Percentiles rank a stretch among this genome's conserved stretches.
phyloP scores from a whole-genome alignment of 1,140 invertebrate genomes.

The Drosophila saltans region DNA sequence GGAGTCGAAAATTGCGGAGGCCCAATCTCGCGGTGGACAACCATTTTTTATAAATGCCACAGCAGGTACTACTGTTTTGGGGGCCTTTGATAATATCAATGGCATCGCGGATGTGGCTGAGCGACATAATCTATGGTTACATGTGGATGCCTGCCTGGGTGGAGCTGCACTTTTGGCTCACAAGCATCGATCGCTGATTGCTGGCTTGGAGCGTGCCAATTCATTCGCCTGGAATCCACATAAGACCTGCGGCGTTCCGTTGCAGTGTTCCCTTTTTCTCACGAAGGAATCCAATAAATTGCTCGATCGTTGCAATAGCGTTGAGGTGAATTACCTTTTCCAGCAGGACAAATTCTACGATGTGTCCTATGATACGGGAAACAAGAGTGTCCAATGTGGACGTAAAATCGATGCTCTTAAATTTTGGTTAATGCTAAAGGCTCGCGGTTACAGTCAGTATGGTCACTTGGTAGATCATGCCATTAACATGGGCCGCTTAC shows the following conservation, averaged over 20 bases:
- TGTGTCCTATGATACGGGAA: conserved; percentile 93
- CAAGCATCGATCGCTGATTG: conserved; percentile 56
- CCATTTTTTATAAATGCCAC: conserved; percentile 90
- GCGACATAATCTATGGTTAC: conserved; percentile 90
- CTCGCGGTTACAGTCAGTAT: conserved; percentile 87
- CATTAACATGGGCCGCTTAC: conserved; percentile 85
- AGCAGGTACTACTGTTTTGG: conserved; percentile 90
- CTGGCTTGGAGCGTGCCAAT: conserved; percentile 84
- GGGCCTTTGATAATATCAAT: conserved; percentile 92
- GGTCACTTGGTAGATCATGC: conserved; percentile 86
- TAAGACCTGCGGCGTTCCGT: conserved; percentile 93
- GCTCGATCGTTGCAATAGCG: conserved; percentile 90
- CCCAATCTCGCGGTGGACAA: conserved; percentile 83
- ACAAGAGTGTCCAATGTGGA: conserved; percentile 97
- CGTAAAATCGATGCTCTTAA: conserved; percentile 96
- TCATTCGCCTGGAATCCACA: conserved; percentile 97
- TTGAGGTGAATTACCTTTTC: conserved; percentile 93
- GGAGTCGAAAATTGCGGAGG: conserved; percentile 84
- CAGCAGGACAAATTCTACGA: conserved; percentile 98
- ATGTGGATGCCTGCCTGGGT: conserved; percentile 94
- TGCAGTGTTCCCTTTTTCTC: conserved; percentile 94
- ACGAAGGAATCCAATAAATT: conserved; percentile 86
- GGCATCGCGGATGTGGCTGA: conserved; percentile 88
- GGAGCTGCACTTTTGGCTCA: conserved; percentile 85
- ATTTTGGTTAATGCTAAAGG: conserved; percentile 96